A percentile compares a stretch with the other conserved stretches of the same genome.
These are phyloP conservation scores for Pampus argenteus DNA, from an alignment of 2,797 vertebrate genomes.

Conservation along the genomic window DNA sequence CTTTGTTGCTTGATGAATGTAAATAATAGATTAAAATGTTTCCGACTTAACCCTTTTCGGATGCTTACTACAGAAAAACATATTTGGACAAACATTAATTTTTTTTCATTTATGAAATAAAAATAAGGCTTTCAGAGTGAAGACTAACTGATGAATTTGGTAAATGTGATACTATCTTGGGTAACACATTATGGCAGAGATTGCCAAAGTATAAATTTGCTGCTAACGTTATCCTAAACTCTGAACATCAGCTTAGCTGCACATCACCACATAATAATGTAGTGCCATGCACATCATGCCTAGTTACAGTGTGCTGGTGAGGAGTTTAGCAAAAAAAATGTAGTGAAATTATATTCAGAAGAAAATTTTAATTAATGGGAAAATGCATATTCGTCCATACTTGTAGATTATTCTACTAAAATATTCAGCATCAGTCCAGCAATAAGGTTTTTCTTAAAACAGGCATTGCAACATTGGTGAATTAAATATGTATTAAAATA, in stretches of 20 bases:
- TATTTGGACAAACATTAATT: too few species aligned
- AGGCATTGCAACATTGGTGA: conserved; percentile 4
- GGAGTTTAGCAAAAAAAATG: background rate
- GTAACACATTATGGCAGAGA: too few species aligned
- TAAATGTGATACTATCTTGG: background rate
- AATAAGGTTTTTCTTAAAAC: background rate
- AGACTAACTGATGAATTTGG: background rate
- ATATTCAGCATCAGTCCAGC: conserved; percentile 2
- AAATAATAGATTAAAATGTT: background rate
- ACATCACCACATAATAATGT: too few species aligned
- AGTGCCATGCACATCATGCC: background rate
- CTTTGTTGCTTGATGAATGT: too few species aligned
- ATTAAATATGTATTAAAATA: conserved; percentile 41
- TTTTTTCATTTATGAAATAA: too few species aligned
- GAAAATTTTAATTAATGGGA: background rate
- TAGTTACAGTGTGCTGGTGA: background rate
- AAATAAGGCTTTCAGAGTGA: too few species aligned
- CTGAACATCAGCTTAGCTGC: too few species aligned
- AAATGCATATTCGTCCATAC: conserved; percentile 1
- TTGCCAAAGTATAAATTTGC: too few species aligned
- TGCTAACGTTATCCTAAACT: background rate
- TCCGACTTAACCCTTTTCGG: too few species aligned
- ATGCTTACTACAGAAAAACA: too few species aligned
- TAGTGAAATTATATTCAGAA: background rate
- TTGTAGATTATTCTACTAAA: background rate